Evolutionary conservation across 1,140 invertebrate genomes (phyloP).

Genomic region (Copidosoma floridanum): DNA sequence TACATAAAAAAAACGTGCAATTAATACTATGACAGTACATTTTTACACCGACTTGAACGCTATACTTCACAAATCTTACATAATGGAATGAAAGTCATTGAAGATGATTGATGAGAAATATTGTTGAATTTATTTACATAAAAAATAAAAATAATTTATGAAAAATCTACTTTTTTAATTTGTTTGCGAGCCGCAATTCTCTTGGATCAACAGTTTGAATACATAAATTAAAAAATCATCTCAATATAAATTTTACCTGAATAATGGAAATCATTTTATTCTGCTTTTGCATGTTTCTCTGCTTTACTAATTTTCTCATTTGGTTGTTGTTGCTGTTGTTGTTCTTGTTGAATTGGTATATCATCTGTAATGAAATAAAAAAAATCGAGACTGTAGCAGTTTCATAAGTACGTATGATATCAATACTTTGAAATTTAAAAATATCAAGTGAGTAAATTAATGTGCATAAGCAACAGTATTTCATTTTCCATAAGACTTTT

Average conservation of each 20-base stretch:
- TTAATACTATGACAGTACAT: background rate
- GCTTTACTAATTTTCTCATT: background rate
- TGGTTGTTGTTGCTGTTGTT: constrained; percentile 6
- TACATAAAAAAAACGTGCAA: background rate
- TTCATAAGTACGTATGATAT: background rate
- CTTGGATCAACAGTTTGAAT: background rate
- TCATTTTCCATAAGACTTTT: too few relatives aligned
- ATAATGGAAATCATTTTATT: constrained; percentile 7
- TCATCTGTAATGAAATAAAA: constrained; percentile 18
- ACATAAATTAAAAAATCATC: background rate
- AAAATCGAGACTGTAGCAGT: background rate
- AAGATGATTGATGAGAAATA: background rate
- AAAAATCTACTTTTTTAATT: too few relatives aligned
- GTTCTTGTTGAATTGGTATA: constrained; percentile 23
- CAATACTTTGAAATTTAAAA: background rate
- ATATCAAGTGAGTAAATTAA: too few relatives aligned
- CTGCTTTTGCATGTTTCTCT: constrained; percentile 5
- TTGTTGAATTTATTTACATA: background rate
- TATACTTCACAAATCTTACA: constrained; percentile 5
- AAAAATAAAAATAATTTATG: too few relatives aligned
- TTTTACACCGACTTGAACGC: background rate
- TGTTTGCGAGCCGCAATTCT: too few relatives aligned
- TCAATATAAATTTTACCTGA: constrained; percentile 6
- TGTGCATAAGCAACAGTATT: too few relatives aligned
- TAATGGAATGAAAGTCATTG: constrained; percentile 16